Percentiles rank a stretch among this genome's conserved stretches.
Conservation (phyloP, 2,888 invertebrate species). For the Ornithoptera alexandrae region DNA sequence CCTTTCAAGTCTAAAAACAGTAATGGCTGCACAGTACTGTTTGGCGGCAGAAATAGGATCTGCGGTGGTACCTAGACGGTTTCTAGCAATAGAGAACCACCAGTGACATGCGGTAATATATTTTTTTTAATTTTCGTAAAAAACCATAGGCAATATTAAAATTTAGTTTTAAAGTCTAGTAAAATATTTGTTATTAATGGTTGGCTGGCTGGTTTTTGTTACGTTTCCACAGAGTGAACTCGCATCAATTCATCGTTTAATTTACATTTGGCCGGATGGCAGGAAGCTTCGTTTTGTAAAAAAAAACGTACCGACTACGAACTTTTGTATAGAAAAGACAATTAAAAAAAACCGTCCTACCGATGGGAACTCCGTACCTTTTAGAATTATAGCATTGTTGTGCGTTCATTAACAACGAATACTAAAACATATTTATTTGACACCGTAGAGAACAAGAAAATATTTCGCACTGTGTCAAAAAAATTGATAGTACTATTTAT, state of each 20-base stretch:
- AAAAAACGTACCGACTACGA: conserved; percentile 22
- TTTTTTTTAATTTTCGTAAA: neutral
- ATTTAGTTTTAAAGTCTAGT: neutral
- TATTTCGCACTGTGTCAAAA: neutral
- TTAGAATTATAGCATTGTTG: neutral
- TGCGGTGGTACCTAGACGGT: no score
- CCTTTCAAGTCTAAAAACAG: no score
- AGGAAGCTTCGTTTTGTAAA: conserved; percentile 29
- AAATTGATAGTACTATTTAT: neutral
- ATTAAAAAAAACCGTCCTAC: conserved; percentile 13
- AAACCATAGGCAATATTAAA: neutral
- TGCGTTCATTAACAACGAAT: neutral
- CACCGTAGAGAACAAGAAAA: neutral
- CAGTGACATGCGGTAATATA: no score
- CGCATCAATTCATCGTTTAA: conserved; percentile 76
- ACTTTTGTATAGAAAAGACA: conserved; percentile 20
- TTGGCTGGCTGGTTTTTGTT: conserved; percentile 49
- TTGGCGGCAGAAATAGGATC: no score
- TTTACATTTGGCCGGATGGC: conserved; percentile 69
- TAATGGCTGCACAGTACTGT: no score
- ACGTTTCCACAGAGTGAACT: conserved; percentile 47
- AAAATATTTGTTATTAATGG: conserved; percentile 57
- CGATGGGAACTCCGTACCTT: neutral
- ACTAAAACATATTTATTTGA: neutral
- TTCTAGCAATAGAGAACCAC: no score